Conservation (phyloP, 2,888 invertebrate genomes). For the Pheosia tremula region DNA sequence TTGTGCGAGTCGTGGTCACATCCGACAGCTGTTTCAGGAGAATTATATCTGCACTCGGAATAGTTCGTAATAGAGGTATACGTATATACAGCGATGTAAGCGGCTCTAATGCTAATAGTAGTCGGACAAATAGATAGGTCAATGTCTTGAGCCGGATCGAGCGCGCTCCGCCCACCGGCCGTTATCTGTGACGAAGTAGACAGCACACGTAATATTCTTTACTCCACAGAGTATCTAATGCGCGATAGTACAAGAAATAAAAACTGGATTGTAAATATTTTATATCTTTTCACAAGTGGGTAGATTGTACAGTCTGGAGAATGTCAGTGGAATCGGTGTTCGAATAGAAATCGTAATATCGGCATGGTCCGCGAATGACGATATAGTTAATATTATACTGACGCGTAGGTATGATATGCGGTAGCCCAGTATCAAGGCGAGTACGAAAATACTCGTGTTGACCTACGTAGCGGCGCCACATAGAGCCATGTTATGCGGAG, state of each 20-base stretch:
- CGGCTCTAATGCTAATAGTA: constrained; percentile 52
- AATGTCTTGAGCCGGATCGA: constrained; percentile 73
- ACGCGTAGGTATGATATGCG: constrained; percentile 66
- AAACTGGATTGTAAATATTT: constrained; percentile 8
- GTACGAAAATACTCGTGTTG: constrained; percentile 78
- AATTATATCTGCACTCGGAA: constrained; percentile 67
- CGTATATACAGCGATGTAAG: constrained; percentile 36
- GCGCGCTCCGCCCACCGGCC: constrained; percentile 34
- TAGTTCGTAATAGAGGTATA: constrained; percentile 54
- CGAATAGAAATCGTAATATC: constrained; percentile 36
- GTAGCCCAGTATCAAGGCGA: constrained; percentile 83
- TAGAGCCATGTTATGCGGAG: constrained; percentile 63
- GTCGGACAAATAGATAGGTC: constrained; percentile 71
- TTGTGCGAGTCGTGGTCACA: constrained; percentile 61
- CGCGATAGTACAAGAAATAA: constrained; percentile 10
- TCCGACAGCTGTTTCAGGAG: constrained; percentile 68
- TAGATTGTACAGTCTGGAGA: constrained; percentile 33
- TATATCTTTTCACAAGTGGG: constrained; percentile 36
- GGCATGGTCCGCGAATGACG: constrained; percentile 61
- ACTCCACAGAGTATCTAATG: constrained; percentile 19
- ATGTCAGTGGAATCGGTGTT: constrained; percentile 38
- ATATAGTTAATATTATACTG: constrained; percentile 78
- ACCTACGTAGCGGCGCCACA: constrained; percentile 72
- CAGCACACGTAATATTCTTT: constrained; percentile 4
- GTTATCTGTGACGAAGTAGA: constrained; percentile 25